phyloP scores from a whole-genome alignment of 2,113 vertebrate species.

The Rhineura floridana region DNA sequence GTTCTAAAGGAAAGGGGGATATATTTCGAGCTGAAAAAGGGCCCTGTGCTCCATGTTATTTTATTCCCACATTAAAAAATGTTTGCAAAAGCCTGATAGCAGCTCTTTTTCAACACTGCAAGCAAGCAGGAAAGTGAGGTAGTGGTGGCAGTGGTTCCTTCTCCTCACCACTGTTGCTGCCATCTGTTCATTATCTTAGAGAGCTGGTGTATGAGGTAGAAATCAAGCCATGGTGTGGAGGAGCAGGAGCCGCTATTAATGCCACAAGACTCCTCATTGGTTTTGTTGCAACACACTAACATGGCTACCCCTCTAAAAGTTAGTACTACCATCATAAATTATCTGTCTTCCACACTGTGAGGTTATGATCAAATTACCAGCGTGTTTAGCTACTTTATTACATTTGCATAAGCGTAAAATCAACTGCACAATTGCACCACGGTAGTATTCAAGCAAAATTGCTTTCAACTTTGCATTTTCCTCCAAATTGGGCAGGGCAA shows the following conservation, averaged over 20 bases:
- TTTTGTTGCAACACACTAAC: neutral
- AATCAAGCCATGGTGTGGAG: neutral
- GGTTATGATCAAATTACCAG: neutral
- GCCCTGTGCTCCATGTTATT: neutral
- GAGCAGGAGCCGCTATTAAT: neutral
- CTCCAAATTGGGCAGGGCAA: too few relatives aligned
- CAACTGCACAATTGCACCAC: too few relatives aligned
- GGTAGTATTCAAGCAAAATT: too few relatives aligned
- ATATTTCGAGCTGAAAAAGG: neutral
- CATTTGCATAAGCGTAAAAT: too few relatives aligned
- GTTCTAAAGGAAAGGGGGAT: too few relatives aligned
- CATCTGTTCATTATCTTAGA: neutral
- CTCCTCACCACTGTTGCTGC: neutral
- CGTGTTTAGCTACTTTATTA: neutral
- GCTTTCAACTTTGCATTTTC: too few relatives aligned
- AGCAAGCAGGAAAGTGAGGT: neutral
- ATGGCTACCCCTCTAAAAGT: neutral
- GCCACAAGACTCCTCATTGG: neutral
- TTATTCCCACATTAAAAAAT: neutral
- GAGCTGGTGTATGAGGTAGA: neutral
- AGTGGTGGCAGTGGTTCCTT: neutral
- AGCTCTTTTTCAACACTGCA: neutral
- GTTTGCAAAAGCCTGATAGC: too few relatives aligned
- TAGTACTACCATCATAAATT: too few relatives aligned
- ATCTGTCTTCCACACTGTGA: neutral